phyloP scores from a whole-genome alignment of 1,140 invertebrate species.

The Bombus cullumanus region DNA sequence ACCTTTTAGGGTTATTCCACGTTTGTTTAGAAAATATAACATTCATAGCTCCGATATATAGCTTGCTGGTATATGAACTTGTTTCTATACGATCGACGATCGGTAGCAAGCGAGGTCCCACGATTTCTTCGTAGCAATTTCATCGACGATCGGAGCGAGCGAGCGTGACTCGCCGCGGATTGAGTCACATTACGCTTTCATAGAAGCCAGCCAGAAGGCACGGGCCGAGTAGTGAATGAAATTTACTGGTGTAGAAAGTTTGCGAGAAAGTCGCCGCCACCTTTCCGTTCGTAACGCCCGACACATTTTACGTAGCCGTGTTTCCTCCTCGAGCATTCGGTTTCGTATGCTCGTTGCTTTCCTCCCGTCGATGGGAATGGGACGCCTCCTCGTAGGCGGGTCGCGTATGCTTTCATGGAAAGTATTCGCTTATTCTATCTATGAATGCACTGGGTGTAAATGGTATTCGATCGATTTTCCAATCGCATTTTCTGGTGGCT shows the following conservation, averaged over 20 bases:
- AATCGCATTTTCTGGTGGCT: background rate
- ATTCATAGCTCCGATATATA: background rate
- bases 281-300: constrained; percentile 69
- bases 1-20: background rate
- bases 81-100: background rate
- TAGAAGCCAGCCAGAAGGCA: constrained; percentile 54
- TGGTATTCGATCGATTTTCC: constrained; percentile 2
- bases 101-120: constrained; percentile 28
- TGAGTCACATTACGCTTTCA: constrained; percentile 68
- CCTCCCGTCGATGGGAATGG: constrained; percentile 9
- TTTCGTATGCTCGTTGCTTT: background rate
- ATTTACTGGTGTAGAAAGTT: constrained; percentile 78
- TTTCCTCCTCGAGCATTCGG: constrained; percentile 4
- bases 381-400: constrained; percentile 44
- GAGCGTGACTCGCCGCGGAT: constrained; percentile 63
- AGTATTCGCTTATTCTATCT: constrained; percentile 11
- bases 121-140: constrained; percentile 55
- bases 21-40: background rate
- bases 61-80: too few relatives aligned
- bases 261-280: constrained; percentile 76
- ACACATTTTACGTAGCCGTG: background rate
- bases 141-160: constrained; percentile 49
- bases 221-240: constrained; percentile 73
- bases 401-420: constrained; percentile 13
- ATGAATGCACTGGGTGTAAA: constrained; percentile 2